Percentiles rank a stretch among this genome's conserved stretches.
Evolutionary conservation across 2,113 vertebrate species (phyloP).

Genomic region (Semnornis frantzii): DNA sequence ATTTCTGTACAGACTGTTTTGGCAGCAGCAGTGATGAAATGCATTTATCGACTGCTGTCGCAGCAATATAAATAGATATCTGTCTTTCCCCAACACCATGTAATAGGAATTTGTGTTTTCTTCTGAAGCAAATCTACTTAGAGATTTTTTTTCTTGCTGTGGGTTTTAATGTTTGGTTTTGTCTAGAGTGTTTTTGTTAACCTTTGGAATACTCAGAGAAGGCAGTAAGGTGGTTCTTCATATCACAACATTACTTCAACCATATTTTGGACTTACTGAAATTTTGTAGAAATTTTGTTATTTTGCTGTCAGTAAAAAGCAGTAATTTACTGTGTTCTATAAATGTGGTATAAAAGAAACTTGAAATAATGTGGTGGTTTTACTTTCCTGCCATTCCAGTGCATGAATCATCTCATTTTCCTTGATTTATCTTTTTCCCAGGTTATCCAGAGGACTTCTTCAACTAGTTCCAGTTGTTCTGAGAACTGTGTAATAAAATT

Average conservation of each 20-base stretch:
- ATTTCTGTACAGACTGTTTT: constrained; percentile 17
- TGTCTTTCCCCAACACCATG: neutral
- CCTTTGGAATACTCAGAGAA: neutral
- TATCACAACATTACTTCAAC: neutral
- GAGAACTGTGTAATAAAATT: neutral
- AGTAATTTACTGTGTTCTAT: neutral
- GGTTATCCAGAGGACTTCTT: neutral
- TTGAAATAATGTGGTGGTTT: neutral
- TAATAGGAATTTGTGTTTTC: constrained; percentile 34
- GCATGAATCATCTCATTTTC: neutral
- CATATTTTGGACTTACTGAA: neutral
- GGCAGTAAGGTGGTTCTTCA: neutral
- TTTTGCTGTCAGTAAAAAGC: neutral
- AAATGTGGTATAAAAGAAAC: neutral
- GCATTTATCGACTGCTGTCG: constrained; percentile 29
- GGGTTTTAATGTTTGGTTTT: neutral
- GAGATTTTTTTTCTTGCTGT: neutral
- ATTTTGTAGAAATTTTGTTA: neutral
- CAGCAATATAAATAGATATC: neutral
- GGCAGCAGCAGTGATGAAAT: constrained; percentile 49
- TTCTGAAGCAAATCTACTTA: constrained; percentile 9
- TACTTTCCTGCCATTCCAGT: neutral
- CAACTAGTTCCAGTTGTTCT: neutral
- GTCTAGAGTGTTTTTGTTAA: neutral
- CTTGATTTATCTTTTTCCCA: neutral